These are phyloP conservation scores for Thecocarcelia acutangulata DNA, from an alignment of 2,888 invertebrate species.

Conservation along the genomic window DNA sequence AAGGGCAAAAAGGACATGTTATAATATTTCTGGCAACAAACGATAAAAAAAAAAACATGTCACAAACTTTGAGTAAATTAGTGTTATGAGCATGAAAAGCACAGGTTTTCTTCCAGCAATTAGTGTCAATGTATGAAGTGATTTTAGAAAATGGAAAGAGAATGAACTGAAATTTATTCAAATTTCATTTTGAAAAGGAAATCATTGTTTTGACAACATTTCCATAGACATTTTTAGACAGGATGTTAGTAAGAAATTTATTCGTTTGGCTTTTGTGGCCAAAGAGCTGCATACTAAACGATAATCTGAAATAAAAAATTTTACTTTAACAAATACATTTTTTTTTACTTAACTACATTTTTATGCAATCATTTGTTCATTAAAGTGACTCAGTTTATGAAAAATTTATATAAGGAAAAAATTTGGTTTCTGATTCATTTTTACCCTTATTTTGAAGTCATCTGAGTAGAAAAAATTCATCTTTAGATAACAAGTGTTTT, in stretches of 20 bases:
- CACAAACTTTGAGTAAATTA: conserved; percentile 63
- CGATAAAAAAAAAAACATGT: conserved; percentile 32
- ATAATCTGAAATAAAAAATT: no score
- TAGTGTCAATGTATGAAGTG: conserved; percentile 57
- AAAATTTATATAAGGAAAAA: no score
- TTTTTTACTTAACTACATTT: no score
- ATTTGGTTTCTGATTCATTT: no score
- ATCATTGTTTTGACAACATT: conserved; percentile 53
- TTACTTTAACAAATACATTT: no score
- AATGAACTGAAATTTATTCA: conserved; percentile 48
- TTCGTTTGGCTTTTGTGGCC: conserved; percentile 7
- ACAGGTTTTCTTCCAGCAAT: conserved; percentile 56
- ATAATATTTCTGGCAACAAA: conserved; percentile 25
- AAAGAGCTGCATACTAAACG: not conserved
- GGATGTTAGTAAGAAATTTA: conserved; percentile 42
- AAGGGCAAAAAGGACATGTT: conserved; percentile 8
- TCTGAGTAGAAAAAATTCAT: no score
- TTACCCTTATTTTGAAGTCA: no score
- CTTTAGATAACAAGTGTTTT: no score
- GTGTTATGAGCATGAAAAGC: conserved; percentile 36
- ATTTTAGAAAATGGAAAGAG: conserved; percentile 1
- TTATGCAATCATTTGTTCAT: no score
- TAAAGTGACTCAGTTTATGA: no score
- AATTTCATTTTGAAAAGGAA: conserved; percentile 54
- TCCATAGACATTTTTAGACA: conserved; percentile 41